phyloP scores from a whole-genome alignment of 2,888 invertebrate species.

The Drosophila eohydei region DNA sequence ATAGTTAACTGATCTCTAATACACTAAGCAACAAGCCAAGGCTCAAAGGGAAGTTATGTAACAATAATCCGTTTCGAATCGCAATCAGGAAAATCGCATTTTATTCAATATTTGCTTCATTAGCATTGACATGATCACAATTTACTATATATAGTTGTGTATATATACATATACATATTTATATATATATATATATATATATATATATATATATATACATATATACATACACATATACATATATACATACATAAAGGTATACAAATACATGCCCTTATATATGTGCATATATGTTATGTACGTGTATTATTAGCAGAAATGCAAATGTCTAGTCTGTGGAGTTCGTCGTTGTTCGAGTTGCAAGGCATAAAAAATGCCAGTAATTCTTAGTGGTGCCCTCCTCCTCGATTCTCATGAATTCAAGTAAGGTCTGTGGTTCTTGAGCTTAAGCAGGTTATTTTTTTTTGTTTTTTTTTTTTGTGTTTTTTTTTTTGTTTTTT shows the following conservation, averaged over 20 bases:
- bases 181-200: neutral
- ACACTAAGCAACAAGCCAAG: no score
- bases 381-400: neutral
- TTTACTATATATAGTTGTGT: no score
- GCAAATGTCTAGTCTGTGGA: no score
- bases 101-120: no score
- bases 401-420: neutral
- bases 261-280: no score
- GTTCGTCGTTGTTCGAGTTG: neutral
- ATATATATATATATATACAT: neutral
- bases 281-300: no score
- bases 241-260: neutral
- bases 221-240: no score
- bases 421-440: neutral
- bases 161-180: no score
- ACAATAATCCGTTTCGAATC: neutral
- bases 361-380: neutral
- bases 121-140: no score
- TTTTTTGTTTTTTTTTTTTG: neutral
- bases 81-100: neutral
- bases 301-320: no score
- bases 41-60: neutral
- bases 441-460: neutral
- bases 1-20: conserved; percentile 4
- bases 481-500: neutral